Evolutionary conservation across 2,888 invertebrate genomes (phyloP), one percentile per base, ranked within the genome.

Genomic region (Cephus sareptanus): DNA sequence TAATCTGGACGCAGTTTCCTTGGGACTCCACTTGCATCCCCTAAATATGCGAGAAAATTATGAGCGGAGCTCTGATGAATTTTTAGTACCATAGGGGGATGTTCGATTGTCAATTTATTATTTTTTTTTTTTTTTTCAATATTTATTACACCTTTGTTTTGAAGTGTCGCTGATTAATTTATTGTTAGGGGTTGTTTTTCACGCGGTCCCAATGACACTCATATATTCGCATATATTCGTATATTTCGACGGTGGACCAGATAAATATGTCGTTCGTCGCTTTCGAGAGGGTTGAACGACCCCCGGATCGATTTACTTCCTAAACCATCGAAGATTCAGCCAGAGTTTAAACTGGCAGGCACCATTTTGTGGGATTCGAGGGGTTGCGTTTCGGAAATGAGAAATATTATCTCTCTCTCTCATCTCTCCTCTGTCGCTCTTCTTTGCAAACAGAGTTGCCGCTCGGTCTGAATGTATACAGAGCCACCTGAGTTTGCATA

Each of bases 381-480:
- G 78, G 78, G 81, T 79, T 81, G 78, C 81, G 35, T 83, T 83
- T 85, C 83, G 85, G 85, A 85, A 85, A 85, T 85, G 85, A 86
- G 86, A 86, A 86, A 85, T 83, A 81, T 84, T 85, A 85, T 85
- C 85, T 79, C 34, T 69, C 76, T 79, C 81, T 83, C 85, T 81
- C 83, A 81, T 85, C 85, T 82, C 76, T 74, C 56, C 40, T 77
- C 80, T 83, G 82, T 85, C 82, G 79, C 77, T 82, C 80, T 78
- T 69, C 80, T 77, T 80, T 73, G 56, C 56, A 56, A 56, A 56
- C 56, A 56, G 56, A 56, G 56, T 23, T 56, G 9, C 9, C 56
- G 23, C 56, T 23, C 23, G 23, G 23, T 23, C 56, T 56, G 12
- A 3, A 56, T 56, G 34, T 34, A 56, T 56, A 9, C 23, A 56